phyloP scores from a whole-genome alignment of 2,888 invertebrate genomes.

The Diarsia mendica region DNA sequence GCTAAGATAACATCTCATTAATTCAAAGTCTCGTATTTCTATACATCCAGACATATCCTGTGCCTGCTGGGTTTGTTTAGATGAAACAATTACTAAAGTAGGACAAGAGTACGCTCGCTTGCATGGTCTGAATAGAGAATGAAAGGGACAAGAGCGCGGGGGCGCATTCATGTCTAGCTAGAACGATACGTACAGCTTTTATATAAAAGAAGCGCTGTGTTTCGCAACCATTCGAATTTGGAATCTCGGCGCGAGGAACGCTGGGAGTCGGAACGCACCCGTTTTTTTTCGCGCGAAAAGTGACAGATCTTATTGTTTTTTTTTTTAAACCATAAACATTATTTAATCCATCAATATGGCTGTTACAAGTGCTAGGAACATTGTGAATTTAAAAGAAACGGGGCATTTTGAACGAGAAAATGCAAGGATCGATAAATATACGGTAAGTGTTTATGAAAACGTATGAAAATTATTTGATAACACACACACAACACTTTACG shows the following conservation, averaged over 20 bases:
- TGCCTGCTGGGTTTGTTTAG: constrained; percentile 42
- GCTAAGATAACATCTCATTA: constrained; percentile 42
- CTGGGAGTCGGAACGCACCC: constrained; percentile 80
- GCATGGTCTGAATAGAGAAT: constrained; percentile 68
- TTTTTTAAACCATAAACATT: constrained; percentile 64
- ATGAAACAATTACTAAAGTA: constrained; percentile 54
- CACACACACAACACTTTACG: constrained; percentile 7
- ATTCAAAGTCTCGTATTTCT: constrained; percentile 38
- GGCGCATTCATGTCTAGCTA: constrained; percentile 76
- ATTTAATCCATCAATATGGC: constrained; percentile 79
- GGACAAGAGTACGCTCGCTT: constrained; percentile 60
- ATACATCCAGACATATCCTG: constrained; percentile 55
- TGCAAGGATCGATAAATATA: constrained; percentile 86
- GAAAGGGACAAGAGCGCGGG: constrained; percentile 84
- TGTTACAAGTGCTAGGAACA: constrained; percentile 84
- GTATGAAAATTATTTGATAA: background rate
- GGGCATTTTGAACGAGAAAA: constrained; percentile 85
- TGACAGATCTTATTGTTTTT: constrained; percentile 79
- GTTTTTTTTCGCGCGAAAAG: constrained; percentile 79
- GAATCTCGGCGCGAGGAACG: constrained; percentile 86
- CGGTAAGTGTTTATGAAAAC: constrained; percentile 75
- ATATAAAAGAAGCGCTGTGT: constrained; percentile 87
- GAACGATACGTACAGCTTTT: constrained; percentile 76
- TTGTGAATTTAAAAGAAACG: constrained; percentile 85
- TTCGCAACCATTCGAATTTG: constrained; percentile 87